Evolutionary conservation across 2,888 invertebrate genomes (phyloP).

Genomic region (Acrobasis consociella): DNA sequence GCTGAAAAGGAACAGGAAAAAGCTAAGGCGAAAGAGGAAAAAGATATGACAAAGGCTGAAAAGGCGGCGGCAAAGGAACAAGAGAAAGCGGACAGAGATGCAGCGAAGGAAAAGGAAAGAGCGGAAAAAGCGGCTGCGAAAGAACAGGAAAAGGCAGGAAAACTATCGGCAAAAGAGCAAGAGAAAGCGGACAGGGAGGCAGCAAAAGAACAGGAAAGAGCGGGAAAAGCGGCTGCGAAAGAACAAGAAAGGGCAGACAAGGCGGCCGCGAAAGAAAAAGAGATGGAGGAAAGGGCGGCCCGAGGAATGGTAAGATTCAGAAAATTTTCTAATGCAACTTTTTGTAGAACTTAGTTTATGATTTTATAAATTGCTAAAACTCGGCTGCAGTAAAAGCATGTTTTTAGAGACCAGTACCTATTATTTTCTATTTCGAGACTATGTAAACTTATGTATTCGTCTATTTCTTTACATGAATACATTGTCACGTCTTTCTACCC

Average conservation of each 20-base stretch:
- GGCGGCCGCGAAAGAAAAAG: slow-evolving; percentile 22
- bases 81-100: not conserved
- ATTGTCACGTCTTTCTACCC: too few relatives aligned
- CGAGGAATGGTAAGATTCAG: too few relatives aligned
- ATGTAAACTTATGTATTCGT: too few relatives aligned
- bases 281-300: slow-evolving; percentile 18
- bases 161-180: slow-evolving; percentile 22
- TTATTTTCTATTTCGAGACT: too few relatives aligned
- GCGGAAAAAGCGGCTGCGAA: slow-evolving; percentile 14
- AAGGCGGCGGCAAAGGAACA: not conserved
- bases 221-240: slow-evolving; percentile 16
- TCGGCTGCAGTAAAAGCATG: too few relatives aligned
- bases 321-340: too few relatives aligned
- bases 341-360: too few relatives aligned
- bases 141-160: slow-evolving; percentile 23
- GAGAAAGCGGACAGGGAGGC: slow-evolving; percentile 20
- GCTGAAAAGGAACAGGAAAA: not conserved
- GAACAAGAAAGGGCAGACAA: slow-evolving; percentile 20
- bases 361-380: too few relatives aligned
- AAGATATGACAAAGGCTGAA: not conserved
- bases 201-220: slow-evolving; percentile 22
- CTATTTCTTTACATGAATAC: too few relatives aligned
- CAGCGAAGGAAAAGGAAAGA: slow-evolving; percentile 18
- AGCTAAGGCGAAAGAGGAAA: not conserved
- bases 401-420: too few relatives aligned